Conservation (phyloP, 2,797 vertebrate genomes). For the Liparis tanakae region DNA sequence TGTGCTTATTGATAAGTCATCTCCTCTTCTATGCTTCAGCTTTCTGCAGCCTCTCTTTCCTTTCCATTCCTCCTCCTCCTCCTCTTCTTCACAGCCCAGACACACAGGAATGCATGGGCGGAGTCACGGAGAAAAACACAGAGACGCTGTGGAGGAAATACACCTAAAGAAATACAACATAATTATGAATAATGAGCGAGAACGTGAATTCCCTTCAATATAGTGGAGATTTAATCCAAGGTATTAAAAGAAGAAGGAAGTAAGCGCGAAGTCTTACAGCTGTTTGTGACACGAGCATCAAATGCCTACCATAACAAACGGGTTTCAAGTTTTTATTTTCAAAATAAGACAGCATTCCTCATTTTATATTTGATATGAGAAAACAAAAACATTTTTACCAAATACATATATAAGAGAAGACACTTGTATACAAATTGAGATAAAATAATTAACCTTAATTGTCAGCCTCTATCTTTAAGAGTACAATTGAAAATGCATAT, state of each 20-base stretch:
- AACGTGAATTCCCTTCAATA: fast-evolving
- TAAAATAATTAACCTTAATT: no score
- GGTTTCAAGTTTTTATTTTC: constrained; percentile 35
- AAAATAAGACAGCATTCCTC: constrained; percentile 23
- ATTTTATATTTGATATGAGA: no score
- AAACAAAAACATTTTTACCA: not conserved
- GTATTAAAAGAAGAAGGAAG: not conserved
- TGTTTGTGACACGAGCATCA: constrained; percentile 2
- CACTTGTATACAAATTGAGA: no score
- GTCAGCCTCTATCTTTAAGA: no score
- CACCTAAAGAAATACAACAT: not conserved
- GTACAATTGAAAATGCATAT: no score
- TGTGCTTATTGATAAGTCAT: constrained; percentile 56
- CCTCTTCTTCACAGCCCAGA: constrained; percentile 56
- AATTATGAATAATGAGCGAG: not conserved
- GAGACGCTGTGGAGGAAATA: not conserved
- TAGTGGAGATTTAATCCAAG: fast-evolving
- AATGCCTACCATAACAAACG: fast-evolving
- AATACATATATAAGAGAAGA: not conserved
- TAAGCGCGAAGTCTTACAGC: constrained; percentile 4
- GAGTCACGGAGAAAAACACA: constrained; percentile 31
- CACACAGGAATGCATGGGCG: constrained; percentile 81
- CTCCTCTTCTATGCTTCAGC: constrained; percentile 43
- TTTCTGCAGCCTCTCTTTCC: constrained; percentile 7
- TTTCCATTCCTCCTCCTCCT: constrained; percentile 44